These are phyloP conservation scores for Elysia chlorotica DNA, from an alignment of 1,140 invertebrate genomes.

Conservation along the genomic window DNA sequence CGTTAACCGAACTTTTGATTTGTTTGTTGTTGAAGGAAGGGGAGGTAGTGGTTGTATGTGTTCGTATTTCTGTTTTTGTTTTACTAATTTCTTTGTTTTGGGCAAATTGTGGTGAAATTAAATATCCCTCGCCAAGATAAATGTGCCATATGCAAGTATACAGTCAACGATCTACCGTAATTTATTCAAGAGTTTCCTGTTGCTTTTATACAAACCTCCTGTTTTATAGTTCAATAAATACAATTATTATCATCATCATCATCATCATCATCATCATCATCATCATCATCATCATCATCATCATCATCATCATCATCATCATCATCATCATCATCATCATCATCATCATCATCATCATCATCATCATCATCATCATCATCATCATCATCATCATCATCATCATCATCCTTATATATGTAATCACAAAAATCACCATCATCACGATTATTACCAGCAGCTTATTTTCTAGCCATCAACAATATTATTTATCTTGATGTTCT, in stretches of 20 bases:
- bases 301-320: slow-evolving; percentile 24
- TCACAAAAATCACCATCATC: background rate
- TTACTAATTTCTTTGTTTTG: too few species aligned
- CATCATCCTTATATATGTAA: background rate
- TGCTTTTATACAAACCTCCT: background rate
- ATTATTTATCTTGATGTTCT: too few species aligned
- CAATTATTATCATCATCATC: background rate
- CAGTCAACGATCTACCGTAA: too few species aligned
- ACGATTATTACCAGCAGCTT: background rate
- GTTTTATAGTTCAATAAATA: too few species aligned
- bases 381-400: slow-evolving; percentile 12
- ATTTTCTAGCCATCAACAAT: too few species aligned
- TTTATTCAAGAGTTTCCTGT: background rate
- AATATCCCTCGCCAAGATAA: too few species aligned
- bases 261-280: slow-evolving; percentile 11
- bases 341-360: slow-evolving; percentile 14
- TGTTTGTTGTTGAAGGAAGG: too few species aligned
- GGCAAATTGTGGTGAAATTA: too few species aligned
- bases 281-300: slow-evolving; percentile 18
- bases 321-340: slow-evolving; percentile 22
- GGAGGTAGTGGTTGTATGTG: too few species aligned
- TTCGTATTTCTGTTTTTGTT: too few species aligned
- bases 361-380: slow-evolving; percentile 26
- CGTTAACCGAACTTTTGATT: too few species aligned
- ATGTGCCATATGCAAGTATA: too few species aligned